phyloP scores from a whole-genome alignment of 2,888 invertebrate species.

The Cantharis rustica region DNA sequence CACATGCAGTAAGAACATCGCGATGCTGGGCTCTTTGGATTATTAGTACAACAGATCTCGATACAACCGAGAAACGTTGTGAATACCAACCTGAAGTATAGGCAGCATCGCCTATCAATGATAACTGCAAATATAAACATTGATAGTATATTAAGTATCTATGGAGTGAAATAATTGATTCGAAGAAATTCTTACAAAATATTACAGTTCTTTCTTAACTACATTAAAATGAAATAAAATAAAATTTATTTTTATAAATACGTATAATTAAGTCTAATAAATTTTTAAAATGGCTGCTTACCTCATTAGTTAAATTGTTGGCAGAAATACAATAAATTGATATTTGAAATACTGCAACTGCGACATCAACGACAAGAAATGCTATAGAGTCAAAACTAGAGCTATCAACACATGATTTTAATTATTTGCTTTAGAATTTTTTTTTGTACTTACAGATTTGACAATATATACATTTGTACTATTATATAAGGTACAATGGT shows the following conservation, averaged over 20 bases:
- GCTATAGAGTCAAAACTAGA: neutral
- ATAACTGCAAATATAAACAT: neutral
- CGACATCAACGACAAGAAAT: neutral
- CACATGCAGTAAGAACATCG: neutral
- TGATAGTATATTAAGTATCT: too few species aligned
- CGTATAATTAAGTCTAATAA: too few species aligned
- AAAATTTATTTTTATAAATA: too few species aligned
- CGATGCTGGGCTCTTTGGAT: neutral
- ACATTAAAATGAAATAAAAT: too few species aligned
- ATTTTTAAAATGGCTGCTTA: neutral
- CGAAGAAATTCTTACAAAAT: too few species aligned
- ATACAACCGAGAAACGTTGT: neutral
- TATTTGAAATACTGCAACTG: neutral
- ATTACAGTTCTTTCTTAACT: too few species aligned
- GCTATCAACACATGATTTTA: neutral
- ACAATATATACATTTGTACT: neutral
- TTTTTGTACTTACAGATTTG: neutral
- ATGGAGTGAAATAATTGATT: too few species aligned
- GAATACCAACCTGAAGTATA: neutral
- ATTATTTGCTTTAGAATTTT: too few species aligned
- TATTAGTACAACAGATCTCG: neutral
- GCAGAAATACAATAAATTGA: neutral
- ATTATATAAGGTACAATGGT: neutral
- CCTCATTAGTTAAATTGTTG: neutral
- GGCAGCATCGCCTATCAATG: neutral